A percentile compares a stretch with the other conserved stretches of the same genome.
Conservation (phyloP, 1,140 invertebrate genomes). For the Aphelinus certus region DNA sequence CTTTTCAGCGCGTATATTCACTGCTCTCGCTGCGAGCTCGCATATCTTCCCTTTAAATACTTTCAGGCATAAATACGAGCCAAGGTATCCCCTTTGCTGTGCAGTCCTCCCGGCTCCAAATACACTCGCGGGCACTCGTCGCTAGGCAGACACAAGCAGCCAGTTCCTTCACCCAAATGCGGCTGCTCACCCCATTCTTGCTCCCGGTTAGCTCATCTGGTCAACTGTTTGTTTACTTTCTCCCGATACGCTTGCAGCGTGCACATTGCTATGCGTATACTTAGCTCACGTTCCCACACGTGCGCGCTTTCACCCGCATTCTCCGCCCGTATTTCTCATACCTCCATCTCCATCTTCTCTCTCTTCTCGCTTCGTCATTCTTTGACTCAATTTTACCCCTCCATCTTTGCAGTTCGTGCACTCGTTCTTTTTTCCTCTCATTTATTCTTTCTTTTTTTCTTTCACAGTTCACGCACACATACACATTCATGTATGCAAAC, state of each 20-base stretch:
- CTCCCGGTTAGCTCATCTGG: conserved; percentile 1
- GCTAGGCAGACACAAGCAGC: too few species aligned
- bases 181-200: too few species aligned
- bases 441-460: background rate
- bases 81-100: background rate
- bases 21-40: background rate
- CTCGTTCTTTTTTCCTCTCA: background rate
- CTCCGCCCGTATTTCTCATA: background rate
- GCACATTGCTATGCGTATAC: too few species aligned
- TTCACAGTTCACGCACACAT: background rate
- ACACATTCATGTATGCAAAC: background rate
- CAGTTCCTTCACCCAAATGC: conserved; percentile 1
- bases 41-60: conserved; percentile 23
- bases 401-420: conserved; percentile 5
- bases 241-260: background rate
- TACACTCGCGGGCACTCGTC: too few species aligned
- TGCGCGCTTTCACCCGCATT: conserved; percentile 16
- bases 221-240: conserved; percentile 26
- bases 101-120: too few species aligned
- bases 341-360: too few species aligned
- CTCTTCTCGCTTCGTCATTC: conserved; percentile 16
- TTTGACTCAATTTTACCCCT: conserved; percentile 35
- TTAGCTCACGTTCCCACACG: background rate
- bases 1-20: too few species aligned
- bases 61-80: conserved; percentile 16